These are phyloP conservation scores for Synanthedon myopaeformis DNA, from an alignment of 2,888 invertebrate genomes.

Conservation along the genomic window DNA sequence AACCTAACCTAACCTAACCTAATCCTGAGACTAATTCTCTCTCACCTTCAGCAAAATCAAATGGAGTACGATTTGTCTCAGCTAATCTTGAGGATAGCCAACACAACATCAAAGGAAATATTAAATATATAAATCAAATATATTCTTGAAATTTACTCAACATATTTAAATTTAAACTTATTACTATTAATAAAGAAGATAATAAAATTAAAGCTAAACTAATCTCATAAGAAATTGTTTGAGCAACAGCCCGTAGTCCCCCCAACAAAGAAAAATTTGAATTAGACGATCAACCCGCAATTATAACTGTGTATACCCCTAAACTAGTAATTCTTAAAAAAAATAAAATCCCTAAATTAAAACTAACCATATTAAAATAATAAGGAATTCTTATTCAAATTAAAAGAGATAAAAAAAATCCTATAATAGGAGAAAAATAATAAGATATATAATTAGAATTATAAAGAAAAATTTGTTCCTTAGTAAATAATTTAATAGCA, in stretches of 20 bases:
- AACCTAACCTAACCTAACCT: no score
- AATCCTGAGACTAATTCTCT: conserved; percentile 84
- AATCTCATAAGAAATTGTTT: conserved; percentile 83
- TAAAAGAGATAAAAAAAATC: conserved; percentile 71
- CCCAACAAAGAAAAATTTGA: conserved; percentile 80
- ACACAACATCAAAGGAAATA: conserved; percentile 66
- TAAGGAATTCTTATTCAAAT: conserved; percentile 72
- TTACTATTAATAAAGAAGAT: conserved; percentile 69
- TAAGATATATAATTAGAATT: conserved; percentile 72
- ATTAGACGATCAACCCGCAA: conserved; percentile 79
- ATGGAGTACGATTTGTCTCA: conserved; percentile 79
- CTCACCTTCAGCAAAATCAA: conserved; percentile 85
- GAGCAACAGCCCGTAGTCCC: conserved; percentile 75
- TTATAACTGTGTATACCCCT: conserved; percentile 73
- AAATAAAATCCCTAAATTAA: conserved; percentile 73
- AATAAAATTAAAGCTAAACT: conserved; percentile 75
- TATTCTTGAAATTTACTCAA: conserved; percentile 60
- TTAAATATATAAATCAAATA: conserved; percentile 67
- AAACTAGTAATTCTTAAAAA: conserved; percentile 75
- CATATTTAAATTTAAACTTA: conserved; percentile 62
- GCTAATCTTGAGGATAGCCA: conserved; percentile 74
- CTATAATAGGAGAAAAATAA: conserved; percentile 71
- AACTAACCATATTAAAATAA: conserved; percentile 61
- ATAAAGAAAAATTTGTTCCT: conserved; percentile 70
- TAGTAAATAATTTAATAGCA: conserved; percentile 79